Conservation (phyloP, 2,113 vertebrate genomes). For the Girardinichthys multiradiatus region DNA sequence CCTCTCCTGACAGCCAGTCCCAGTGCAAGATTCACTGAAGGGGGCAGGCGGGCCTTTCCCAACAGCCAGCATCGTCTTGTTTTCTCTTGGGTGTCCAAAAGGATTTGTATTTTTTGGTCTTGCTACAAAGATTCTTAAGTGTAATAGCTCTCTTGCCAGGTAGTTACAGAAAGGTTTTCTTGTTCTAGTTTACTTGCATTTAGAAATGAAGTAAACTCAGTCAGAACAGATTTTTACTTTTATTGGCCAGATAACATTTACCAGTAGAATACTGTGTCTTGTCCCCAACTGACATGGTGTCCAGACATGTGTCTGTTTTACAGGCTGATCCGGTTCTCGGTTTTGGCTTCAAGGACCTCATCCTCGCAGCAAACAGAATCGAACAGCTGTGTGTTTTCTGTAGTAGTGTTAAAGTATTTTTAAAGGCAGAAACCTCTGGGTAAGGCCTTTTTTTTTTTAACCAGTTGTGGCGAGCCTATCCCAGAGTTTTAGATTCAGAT, state of each 20-base stretch:
- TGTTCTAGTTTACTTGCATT: constrained; percentile 59
- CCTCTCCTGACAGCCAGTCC: constrained; percentile 97
- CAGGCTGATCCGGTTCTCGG: constrained; percentile 78
- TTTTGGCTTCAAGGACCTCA: constrained; percentile 75
- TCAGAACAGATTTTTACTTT: constrained; percentile 43
- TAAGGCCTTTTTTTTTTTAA: no score
- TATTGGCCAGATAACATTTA: constrained; percentile 50
- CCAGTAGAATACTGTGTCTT: constrained; percentile 66
- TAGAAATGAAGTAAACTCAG: constrained; percentile 70
- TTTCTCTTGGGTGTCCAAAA: constrained; percentile 94
- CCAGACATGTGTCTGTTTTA: constrained; percentile 81
- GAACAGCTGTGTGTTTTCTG: constrained; percentile 50
- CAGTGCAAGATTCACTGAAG: constrained; percentile 99
- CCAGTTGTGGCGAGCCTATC: background rate
- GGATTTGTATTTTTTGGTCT: constrained; percentile 99
- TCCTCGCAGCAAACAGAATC: constrained; percentile 63
- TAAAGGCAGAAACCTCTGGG: background rate
- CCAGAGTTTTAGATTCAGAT: no score
- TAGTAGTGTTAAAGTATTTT: constrained; percentile 21
- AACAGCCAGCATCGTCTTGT: constrained; percentile 97
- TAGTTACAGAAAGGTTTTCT: constrained; percentile 60
- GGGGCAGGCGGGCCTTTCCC: constrained; percentile 92
- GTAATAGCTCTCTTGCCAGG: constrained; percentile 75
- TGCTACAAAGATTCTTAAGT: constrained; percentile 85
- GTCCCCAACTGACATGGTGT: constrained; percentile 76